Conservation (phyloP, 2,888 invertebrate species). For the Calameuta pallipes region DNA sequence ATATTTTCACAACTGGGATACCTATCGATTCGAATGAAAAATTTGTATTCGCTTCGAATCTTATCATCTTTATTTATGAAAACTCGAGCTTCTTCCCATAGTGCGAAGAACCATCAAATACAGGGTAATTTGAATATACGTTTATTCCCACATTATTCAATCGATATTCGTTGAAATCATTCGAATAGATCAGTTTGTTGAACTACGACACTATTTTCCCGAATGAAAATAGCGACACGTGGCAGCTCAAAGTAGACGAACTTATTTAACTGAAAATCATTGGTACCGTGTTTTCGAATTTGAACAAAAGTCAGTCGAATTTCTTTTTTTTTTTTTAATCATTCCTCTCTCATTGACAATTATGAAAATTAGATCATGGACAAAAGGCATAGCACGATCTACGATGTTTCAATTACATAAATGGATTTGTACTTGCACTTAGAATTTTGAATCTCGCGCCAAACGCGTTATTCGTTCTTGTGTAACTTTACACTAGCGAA, state of each 20-base stretch:
- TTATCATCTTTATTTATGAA: background rate
- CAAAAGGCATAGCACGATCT: background rate
- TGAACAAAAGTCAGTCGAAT: background rate
- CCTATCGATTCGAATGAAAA: too few species aligned
- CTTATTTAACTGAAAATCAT: background rate
- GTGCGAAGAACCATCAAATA: background rate
- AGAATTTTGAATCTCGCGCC: background rate
- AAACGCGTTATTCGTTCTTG: background rate
- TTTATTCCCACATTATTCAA: background rate
- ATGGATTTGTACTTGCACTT: background rate
- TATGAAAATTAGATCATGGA: background rate
- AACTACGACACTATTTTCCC: background rate
- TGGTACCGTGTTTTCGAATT: background rate
- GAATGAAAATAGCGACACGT: background rate
- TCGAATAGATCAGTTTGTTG: background rate
- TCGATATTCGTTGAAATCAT: background rate
- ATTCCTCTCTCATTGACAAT: background rate
- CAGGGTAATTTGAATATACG: background rate
- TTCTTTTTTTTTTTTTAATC: background rate
- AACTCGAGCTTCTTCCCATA: background rate
- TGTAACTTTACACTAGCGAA: background rate
- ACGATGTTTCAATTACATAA: background rate
- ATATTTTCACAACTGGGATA: background rate
- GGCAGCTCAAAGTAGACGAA: background rate
- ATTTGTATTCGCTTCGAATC: background rate